A percentile compares a stretch with the other conserved stretches of the same genome.
These are phyloP conservation scores for Drosophila lutescens DNA, from an alignment of 2,888 invertebrate genomes.

Conservation along the genomic window DNA sequence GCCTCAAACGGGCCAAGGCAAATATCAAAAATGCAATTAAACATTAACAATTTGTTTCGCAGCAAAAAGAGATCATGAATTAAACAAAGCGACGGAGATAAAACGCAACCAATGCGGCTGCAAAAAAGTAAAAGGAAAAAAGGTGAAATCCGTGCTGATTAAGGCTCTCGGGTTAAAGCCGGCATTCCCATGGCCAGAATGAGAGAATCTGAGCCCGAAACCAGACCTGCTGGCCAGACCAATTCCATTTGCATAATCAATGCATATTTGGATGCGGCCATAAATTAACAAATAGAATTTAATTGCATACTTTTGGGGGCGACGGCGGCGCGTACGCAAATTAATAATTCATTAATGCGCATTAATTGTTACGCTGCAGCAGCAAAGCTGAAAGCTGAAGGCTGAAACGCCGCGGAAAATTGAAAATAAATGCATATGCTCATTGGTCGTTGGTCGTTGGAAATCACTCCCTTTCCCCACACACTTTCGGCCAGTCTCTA, in stretches of 20 bases:
- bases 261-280: slow-evolving; percentile 71
- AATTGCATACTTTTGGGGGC: slow-evolving; percentile 75
- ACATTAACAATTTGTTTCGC: slow-evolving; percentile 57
- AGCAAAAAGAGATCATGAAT: slow-evolving; percentile 46
- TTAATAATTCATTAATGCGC: slow-evolving; percentile 80
- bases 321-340: slow-evolving; percentile 56
- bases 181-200: slow-evolving; percentile 7
- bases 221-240: slow-evolving; percentile 33
- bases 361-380: slow-evolving; percentile 67
- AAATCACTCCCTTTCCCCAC: not conserved
- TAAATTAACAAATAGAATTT: slow-evolving; percentile 81
- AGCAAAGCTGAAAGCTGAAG: slow-evolving; percentile 65
- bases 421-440: slow-evolving; percentile 61
- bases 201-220: not conserved
- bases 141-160: slow-evolving; percentile 44
- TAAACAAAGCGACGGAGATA: slow-evolving; percentile 38
- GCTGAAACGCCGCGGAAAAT: slow-evolving; percentile 62
- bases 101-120: slow-evolving; percentile 5
- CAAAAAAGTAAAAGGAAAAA: slow-evolving; percentile 3
- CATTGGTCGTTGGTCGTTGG: slow-evolving; percentile 1
- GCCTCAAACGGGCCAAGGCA: slow-evolving; percentile 38
- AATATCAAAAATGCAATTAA: slow-evolving; percentile 69
- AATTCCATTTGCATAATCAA: slow-evolving; percentile 78
- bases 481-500: slow-evolving; percentile 6
- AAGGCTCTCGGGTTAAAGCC: slow-evolving; percentile 55